Evolutionary conservation across 2,797 vertebrate species (phyloP), one percentile per base, ranked within the genome.

Genomic region (Spondyliosoma cantharus): DNA sequence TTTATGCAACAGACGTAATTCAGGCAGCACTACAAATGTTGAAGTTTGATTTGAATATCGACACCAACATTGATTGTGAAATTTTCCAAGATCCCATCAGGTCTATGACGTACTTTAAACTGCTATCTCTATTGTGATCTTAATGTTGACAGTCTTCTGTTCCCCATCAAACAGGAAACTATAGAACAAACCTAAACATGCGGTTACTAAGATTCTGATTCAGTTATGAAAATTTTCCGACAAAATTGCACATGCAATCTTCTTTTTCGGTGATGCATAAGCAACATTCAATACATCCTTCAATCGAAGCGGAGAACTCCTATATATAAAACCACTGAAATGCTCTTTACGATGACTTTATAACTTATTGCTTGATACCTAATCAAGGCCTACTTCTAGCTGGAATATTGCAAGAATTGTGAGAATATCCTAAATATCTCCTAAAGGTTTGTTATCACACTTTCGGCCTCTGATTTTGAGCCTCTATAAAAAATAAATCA

Each of bases 401-500:
- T 49, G 15, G 1, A 20, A 16, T n/a, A 29, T 19, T 14, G 24
- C 37, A 78, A n/a, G 52, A 37, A 57, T 3, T 37, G 32, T 37
- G 32, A 69, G 32, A 49, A 29, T 7, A 37, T 37, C 32, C 7
- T 37, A 37, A 37, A 52, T 1, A 9, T 37, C 27, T 15, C 14
- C 13, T 56, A 2, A 72, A 73, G 17, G 5, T 77, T 57, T 74
- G 20, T 49, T 25, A 48, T 49, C 49, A 64, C 16, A 49, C 9
- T 22, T 0, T 63, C 22, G 52, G 46, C 17, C 57, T 15, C 56
- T 61, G 45, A 54, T 46, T 70, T 72, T 32, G 37, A 60, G 24
- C 29, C 22, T 62, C 19, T 43, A 56, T 13, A 3, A 52, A 62
- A 52, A 60, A 74, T 32, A 54, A 77, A n/a, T 65, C 57, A 53